Percentiles rank a stretch among this genome's conserved stretches.
Evolutionary conservation across 2,888 invertebrate species (phyloP).

Genomic region (Tipula vernalis): DNA sequence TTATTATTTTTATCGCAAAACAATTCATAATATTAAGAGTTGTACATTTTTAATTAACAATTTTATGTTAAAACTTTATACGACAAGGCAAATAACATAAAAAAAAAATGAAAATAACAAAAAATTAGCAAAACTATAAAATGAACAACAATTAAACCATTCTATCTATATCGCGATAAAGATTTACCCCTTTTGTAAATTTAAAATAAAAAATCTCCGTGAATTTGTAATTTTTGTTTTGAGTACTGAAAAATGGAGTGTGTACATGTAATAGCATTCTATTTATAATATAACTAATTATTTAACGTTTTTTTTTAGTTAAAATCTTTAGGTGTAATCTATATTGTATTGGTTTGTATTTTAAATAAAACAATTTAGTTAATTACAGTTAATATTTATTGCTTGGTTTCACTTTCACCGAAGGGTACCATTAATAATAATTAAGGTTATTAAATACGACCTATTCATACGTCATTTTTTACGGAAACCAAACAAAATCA

Average conservation of each 20-base stretch:
- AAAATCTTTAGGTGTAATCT: background rate
- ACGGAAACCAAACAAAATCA: background rate
- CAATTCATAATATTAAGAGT: too few species aligned
- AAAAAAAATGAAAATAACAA: too few species aligned
- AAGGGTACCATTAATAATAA: too few species aligned
- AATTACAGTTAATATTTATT: background rate
- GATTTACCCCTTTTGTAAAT: background rate
- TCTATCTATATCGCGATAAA: background rate
- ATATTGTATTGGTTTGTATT: background rate
- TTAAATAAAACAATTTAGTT: too few species aligned
- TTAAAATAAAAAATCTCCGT: background rate
- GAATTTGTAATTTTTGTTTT: background rate
- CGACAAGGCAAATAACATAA: background rate
- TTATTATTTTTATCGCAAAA: too few species aligned
- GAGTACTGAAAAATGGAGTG: background rate
- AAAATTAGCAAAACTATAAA: background rate
- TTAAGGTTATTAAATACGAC: too few species aligned
- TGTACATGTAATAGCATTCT: background rate
- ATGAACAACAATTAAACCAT: background rate
- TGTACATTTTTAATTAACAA: too few species aligned
- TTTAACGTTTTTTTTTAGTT: background rate
- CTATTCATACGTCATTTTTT: background rate
- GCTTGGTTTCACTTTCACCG: too few species aligned
- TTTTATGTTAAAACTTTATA: background rate
- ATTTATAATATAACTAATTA: background rate